Conservation (phyloP, 2,113 vertebrate genomes). For the Pedionomus torquatus region DNA sequence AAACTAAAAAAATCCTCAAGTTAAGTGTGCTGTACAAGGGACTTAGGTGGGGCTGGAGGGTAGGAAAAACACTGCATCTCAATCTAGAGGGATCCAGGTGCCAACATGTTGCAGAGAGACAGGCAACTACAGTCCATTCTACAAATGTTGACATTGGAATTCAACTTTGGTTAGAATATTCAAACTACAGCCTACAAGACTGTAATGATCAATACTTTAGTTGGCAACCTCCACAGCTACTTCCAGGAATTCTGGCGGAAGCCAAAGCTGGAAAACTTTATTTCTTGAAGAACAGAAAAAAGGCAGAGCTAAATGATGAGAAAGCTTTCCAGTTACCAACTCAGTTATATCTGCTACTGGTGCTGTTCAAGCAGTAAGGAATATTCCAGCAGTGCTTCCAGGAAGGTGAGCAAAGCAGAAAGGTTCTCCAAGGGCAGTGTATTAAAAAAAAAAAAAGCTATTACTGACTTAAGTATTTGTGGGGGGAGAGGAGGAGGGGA, state of each 20-base stretch:
- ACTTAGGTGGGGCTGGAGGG: not conserved
- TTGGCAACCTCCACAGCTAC: not conserved
- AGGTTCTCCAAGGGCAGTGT: not conserved
- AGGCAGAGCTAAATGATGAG: not conserved
- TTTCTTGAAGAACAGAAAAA: not conserved
- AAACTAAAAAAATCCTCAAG: not conserved
- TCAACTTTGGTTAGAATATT: not conserved
- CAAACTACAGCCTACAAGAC: not conserved
- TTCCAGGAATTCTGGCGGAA: not conserved
- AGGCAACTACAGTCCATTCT: not conserved
- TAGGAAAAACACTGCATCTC: not conserved
- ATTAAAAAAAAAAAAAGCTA: not conserved
- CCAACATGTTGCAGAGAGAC: not conserved
- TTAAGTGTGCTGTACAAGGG: not conserved
- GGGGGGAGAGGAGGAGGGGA: too few species aligned
- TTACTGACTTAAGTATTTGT: not conserved
- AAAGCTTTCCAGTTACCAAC: not conserved
- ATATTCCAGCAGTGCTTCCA: not conserved
- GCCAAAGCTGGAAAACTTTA: not conserved
- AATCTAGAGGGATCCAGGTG: rapidly evolving
- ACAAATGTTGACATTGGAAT: not conserved
- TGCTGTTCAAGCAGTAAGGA: not conserved
- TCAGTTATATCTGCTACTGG: not conserved
- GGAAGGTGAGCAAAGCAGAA: not conserved
- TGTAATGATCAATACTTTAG: not conserved